Conservation (phyloP, 2,113 vertebrate species). For the Gopherus evgoodei region DNA sequence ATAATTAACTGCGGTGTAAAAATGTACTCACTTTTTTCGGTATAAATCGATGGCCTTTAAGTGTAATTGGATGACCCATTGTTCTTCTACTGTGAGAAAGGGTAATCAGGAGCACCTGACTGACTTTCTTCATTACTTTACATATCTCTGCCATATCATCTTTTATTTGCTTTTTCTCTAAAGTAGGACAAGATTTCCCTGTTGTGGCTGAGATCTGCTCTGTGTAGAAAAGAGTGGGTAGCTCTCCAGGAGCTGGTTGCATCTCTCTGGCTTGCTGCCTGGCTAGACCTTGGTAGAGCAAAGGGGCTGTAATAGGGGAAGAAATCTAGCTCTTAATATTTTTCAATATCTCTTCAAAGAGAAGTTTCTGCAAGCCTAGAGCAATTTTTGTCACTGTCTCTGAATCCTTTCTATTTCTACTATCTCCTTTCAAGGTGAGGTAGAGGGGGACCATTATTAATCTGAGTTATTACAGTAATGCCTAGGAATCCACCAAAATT, state of each 20-base stretch:
- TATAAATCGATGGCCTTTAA: not conserved
- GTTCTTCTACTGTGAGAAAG: not conserved
- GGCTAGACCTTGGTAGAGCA: not conserved
- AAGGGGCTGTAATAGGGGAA: too few species aligned
- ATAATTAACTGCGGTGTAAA: not conserved
- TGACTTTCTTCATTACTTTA: not conserved
- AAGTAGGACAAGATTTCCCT: not conserved
- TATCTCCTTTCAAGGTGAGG: rapidly evolving
- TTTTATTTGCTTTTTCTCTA: not conserved
- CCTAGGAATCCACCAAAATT: not conserved
- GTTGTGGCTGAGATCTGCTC: not conserved
- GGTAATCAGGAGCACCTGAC: not conserved
- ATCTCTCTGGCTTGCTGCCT: not conserved
- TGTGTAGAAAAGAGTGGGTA: rapidly evolving
- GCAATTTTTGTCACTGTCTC: rapidly evolving
- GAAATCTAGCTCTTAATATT: not conserved
- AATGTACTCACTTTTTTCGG: not conserved
- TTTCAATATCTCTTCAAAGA: not conserved
- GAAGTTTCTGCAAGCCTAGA: not conserved
- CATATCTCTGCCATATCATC: not conserved
- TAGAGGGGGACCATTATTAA: not conserved
- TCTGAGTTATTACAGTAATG: not conserved
- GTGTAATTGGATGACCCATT: not conserved
- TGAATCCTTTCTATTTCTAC: not conserved
- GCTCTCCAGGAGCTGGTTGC: not conserved